Evolutionary conservation across 1,140 invertebrate genomes (phyloP).

Genomic region (Arctopsyche grandis): DNA sequence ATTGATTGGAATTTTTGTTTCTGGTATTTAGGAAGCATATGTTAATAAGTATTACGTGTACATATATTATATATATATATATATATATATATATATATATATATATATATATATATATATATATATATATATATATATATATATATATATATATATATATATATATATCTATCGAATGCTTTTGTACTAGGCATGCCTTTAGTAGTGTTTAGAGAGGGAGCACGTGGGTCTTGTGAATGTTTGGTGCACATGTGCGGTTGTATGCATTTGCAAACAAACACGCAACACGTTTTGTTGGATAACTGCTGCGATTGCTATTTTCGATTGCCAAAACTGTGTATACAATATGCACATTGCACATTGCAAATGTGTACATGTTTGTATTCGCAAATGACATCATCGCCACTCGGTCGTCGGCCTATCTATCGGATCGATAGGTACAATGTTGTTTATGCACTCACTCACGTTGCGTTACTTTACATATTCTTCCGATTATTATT

Average conservation of each 20-base stretch:
- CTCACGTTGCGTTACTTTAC: too few relatives aligned
- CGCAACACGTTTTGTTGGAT: neutral
- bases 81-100: conserved; percentile 26
- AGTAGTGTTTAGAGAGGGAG: too few relatives aligned
- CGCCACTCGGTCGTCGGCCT: neutral
- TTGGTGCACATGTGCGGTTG: neutral
- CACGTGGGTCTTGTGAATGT: conserved; percentile 2
- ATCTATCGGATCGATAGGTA: neutral
- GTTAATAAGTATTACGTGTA: neutral
- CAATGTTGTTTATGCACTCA: too few relatives aligned
- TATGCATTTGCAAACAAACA: neutral
- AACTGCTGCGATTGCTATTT: neutral
- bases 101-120: conserved; percentile 30
- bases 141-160: conserved; percentile 28
- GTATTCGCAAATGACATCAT: neutral
- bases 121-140: conserved; percentile 30
- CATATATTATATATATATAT: neutral
- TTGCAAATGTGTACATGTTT: neutral
- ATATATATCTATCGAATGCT: neutral
- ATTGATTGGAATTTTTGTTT: too few relatives aligned
- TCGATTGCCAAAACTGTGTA: neutral
- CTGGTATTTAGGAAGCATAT: too few relatives aligned
- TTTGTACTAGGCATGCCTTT: too few relatives aligned
- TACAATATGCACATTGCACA: neutral
- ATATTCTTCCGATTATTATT: too few relatives aligned